These are phyloP conservation scores for Agrypnus murinus DNA, from an alignment of 2,888 invertebrate genomes.

Conservation along the genomic window DNA sequence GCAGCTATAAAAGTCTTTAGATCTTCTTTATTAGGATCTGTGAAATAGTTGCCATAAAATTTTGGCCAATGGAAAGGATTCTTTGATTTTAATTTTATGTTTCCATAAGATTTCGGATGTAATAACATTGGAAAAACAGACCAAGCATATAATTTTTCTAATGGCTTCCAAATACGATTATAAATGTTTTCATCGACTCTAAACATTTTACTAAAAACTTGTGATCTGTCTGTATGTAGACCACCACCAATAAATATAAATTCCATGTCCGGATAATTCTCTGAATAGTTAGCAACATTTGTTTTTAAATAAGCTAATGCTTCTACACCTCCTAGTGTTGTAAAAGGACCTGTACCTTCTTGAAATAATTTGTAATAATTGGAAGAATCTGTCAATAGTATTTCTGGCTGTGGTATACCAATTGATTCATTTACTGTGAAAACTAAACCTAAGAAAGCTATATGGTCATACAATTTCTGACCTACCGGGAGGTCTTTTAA, in stretches of 20 bases:
- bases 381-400: conserved; percentile 65
- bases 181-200: conserved; percentile 75
- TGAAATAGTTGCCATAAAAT: conserved; percentile 87
- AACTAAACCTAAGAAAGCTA: conserved; percentile 73
- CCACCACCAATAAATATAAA: conserved; percentile 77
- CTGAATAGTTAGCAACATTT: conserved; percentile 73
- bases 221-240: conserved; percentile 62
- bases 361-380: conserved; percentile 69
- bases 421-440: conserved; percentile 71
- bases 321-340: conserved; percentile 75
- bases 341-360: conserved; percentile 73
- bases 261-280: conserved; percentile 81
- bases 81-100: conserved; percentile 78
- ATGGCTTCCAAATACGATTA: conserved; percentile 73
- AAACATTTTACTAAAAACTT: conserved; percentile 69
- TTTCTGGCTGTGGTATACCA: conserved; percentile 51
- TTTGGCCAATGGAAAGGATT: conserved; percentile 83
- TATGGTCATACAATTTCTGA: conserved; percentile 77
- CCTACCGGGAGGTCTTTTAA: conserved; percentile 81
- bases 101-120: conserved; percentile 82
- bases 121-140: conserved; percentile 80
- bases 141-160: conserved; percentile 69
- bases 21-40: conserved; percentile 73
- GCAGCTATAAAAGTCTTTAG: conserved; percentile 66
- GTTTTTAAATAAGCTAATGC: conserved; percentile 77